phyloP scores from a whole-genome alignment of 2,888 invertebrate genomes.

The Tineola bisselliella region DNA sequence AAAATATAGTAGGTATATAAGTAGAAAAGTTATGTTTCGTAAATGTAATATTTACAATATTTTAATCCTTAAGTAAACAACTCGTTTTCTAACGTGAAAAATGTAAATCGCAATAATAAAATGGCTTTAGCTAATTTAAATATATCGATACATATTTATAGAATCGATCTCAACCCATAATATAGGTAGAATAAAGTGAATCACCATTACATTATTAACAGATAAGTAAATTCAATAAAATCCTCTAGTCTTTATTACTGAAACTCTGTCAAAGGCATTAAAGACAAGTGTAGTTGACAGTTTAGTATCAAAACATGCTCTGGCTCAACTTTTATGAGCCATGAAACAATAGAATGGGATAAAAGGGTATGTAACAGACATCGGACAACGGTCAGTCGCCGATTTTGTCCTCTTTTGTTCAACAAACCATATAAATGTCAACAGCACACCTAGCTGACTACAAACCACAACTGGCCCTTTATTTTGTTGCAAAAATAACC shows the following conservation, averaged over 20 bases:
- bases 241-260: not conserved
- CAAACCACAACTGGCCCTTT: slow-evolving; percentile 2
- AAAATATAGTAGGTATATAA: too few relatives aligned
- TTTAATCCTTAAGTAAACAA: too few relatives aligned
- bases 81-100: too few relatives aligned
- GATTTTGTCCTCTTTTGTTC: slow-evolving; percentile 7
- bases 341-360: slow-evolving; percentile 4
- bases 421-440: slow-evolving; percentile 38
- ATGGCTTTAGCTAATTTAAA: too few relatives aligned
- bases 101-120: too few relatives aligned
- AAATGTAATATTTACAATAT: too few relatives aligned
- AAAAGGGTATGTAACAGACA: slow-evolving; percentile 6
- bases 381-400: not conserved
- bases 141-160: too few relatives aligned
- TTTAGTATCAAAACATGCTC: slow-evolving; percentile 5
- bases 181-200: too few relatives aligned
- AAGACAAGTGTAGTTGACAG: not conserved
- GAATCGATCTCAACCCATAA: too few relatives aligned
- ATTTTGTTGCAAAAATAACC: not conserved
- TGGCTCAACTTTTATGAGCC: not conserved
- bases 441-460: slow-evolving; percentile 24
- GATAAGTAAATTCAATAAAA: not conserved
- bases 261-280: not conserved
- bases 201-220: not conserved
- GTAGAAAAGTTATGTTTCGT: too few relatives aligned